Evolutionary conservation across 2,888 invertebrate genomes (phyloP).

Genomic region (Chloromyia formosa): DNA sequence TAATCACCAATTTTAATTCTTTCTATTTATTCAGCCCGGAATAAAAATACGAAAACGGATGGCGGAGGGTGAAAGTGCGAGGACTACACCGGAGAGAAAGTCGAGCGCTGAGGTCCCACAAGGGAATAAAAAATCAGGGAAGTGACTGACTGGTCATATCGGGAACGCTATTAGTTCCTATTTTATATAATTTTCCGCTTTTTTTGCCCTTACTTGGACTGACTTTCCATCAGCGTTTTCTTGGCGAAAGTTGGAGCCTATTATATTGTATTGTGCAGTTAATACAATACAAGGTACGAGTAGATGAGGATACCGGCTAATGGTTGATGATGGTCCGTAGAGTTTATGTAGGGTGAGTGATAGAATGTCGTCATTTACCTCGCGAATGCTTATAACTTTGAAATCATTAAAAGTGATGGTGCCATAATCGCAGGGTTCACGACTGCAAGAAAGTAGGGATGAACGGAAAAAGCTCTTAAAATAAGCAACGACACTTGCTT

Average conservation of each 20-base stretch:
- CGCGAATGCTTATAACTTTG: constrained; percentile 47
- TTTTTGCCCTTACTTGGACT: not conserved
- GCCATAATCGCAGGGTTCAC: constrained; percentile 45
- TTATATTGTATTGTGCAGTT: constrained; percentile 32
- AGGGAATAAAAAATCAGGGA: constrained; percentile 29
- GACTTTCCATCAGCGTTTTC: constrained; percentile 9
- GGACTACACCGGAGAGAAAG: not conserved
- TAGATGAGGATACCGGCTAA: constrained; percentile 11
- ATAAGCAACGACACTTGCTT: not conserved
- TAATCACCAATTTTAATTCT: constrained; percentile 53
- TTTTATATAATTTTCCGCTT: not conserved
- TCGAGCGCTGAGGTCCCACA: constrained; percentile 2
- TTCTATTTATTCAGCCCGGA: constrained; percentile 48
- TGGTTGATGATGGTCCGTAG: not conserved
- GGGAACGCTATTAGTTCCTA: constrained; percentile 35
- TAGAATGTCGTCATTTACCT: constrained; percentile 47
- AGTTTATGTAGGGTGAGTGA: constrained; percentile 11
- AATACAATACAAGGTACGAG: constrained; percentile 20
- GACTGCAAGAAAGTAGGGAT: not conserved
- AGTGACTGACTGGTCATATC: constrained; percentile 33
- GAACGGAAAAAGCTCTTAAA: not conserved
- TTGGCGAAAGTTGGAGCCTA: constrained; percentile 23
- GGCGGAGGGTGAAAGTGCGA: not conserved
- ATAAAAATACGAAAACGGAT: constrained; percentile 17
- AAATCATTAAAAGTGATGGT: constrained; percentile 50